Conservation (phyloP, 2,888 invertebrate genomes). For the Saturnia pavonia region DNA sequence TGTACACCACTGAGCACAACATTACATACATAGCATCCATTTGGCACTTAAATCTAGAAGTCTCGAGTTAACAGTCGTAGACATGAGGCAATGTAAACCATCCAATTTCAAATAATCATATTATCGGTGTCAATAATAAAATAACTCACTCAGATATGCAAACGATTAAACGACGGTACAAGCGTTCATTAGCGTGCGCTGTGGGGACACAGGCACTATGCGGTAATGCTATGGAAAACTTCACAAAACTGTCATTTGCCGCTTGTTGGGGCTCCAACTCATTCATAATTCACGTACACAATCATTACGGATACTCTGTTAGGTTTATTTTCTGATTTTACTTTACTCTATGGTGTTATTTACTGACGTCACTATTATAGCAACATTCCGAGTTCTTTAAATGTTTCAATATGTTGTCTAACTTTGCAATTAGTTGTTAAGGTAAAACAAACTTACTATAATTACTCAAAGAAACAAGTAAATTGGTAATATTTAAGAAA, state of each 20-base stretch:
- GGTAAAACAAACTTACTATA: not conserved
- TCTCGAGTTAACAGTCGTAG: conserved; percentile 14
- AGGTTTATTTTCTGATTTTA: conserved; percentile 12
- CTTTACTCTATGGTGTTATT: not conserved
- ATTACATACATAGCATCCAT: no score
- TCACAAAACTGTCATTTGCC: conserved; percentile 65
- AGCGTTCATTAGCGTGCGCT: conserved; percentile 45
- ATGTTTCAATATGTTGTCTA: not conserved
- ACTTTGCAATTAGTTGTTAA: not conserved
- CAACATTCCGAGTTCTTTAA: not conserved
- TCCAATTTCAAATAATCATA: conserved; percentile 24
- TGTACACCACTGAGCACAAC: no score
- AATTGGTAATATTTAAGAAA: not conserved
- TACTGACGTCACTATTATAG: not conserved
- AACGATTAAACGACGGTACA: conserved; percentile 68
- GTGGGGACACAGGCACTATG: conserved; percentile 37
- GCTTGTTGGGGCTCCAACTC: conserved; percentile 39
- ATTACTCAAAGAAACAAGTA: not conserved
- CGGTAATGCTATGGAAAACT: conserved; percentile 63
- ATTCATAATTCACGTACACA: conserved; percentile 38
- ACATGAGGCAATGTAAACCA: conserved; percentile 16
- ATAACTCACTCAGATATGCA: conserved; percentile 66
- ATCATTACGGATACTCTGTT: conserved; percentile 13
- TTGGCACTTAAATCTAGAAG: not conserved
- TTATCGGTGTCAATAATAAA: conserved; percentile 52